Evolutionary conservation across 2,797 vertebrate species (phyloP).

Genomic region (Microctenopoma lineatum): DNA sequence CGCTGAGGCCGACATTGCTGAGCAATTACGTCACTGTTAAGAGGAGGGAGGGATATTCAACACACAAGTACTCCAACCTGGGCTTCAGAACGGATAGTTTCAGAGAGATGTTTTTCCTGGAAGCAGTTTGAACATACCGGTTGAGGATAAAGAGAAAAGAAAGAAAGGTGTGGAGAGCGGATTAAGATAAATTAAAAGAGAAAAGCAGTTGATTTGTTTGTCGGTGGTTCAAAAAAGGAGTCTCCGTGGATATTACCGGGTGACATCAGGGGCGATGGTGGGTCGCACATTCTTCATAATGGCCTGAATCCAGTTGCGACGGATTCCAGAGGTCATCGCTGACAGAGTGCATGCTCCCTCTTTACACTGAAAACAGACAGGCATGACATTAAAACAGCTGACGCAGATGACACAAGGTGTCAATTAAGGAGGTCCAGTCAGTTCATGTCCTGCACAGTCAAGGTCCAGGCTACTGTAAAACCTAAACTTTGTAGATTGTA

Average conservation of each 20-base stretch:
- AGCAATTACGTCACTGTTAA: slow-evolving; percentile 76
- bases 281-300: slow-evolving; percentile 97
- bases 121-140: slow-evolving; percentile 75
- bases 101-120: slow-evolving; percentile 94
- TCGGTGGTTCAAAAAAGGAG: slow-evolving; percentile 41
- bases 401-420: slow-evolving; percentile 21
- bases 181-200: slow-evolving; percentile 58
- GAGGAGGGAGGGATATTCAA: slow-evolving; percentile 57
- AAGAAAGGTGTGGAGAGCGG: slow-evolving; percentile 78
- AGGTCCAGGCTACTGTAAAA: no score
- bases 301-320: slow-evolving; percentile 98
- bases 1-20: slow-evolving; percentile 75
- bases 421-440: not conserved
- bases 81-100: slow-evolving; percentile 93
- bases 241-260: slow-evolving; percentile 86
- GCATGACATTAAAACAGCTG: slow-evolving; percentile 19
- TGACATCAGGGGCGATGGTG: slow-evolving; percentile 92
- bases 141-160: slow-evolving; percentile 65
- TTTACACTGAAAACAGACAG: slow-evolving; percentile 86
- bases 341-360: slow-evolving; percentile 93
- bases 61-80: slow-evolving; percentile 90
- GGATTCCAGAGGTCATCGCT: slow-evolving; percentile 98
- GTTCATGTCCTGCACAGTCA: no score
- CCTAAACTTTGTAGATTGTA: no score
- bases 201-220: slow-evolving; percentile 60